Percentiles rank a stretch among this genome's conserved stretches.
Evolutionary conservation across 1,140 invertebrate genomes (phyloP).

Genomic region (Zaprionus taronus): DNA sequence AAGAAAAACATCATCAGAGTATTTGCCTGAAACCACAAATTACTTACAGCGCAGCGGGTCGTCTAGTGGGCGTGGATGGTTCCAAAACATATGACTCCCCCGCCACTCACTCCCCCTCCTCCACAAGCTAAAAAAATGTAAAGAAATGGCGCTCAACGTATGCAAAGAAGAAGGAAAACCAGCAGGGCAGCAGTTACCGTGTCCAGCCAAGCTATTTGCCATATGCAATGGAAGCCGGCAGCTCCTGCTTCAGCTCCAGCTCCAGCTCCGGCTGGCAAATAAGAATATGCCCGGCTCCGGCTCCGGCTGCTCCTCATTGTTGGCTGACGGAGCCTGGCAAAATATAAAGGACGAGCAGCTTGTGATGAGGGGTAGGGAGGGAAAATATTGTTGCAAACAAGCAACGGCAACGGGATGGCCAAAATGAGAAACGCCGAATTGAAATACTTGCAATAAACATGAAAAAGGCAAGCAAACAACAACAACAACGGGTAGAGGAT

Average conservation of each 20-base stretch:
- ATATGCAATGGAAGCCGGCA: constrained; percentile 34
- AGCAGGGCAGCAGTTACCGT: constrained; percentile 48
- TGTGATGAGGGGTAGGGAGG: neutral
- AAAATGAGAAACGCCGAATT: constrained; percentile 64
- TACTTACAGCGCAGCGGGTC: constrained; percentile 79
- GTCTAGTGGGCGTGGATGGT: constrained; percentile 63
- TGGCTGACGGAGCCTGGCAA: constrained; percentile 13
- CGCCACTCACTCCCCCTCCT: neutral
- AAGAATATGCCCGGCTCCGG: constrained; percentile 37
- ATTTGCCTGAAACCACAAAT: constrained; percentile 83
- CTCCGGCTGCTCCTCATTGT: constrained; percentile 25
- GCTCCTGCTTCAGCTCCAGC: neutral
- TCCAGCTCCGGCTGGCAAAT: constrained; percentile 44
- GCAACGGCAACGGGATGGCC: constrained; percentile 33
- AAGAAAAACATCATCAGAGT: constrained; percentile 82
- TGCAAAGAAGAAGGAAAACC: constrained; percentile 62
- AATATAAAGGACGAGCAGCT: constrained; percentile 19
- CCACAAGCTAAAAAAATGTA: neutral
- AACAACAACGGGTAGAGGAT: neutral
- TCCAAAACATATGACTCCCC: constrained; percentile 48
- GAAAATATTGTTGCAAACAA: constrained; percentile 48
- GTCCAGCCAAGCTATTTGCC: constrained; percentile 50
- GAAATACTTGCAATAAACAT: constrained; percentile 81
- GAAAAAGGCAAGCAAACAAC: constrained; percentile 60
- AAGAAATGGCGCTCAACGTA: constrained; percentile 52